Percentiles rank a stretch among this genome's conserved stretches.
Conservation (phyloP, 2,888 invertebrate species). For the Sarcophaga subvicina region DNA sequence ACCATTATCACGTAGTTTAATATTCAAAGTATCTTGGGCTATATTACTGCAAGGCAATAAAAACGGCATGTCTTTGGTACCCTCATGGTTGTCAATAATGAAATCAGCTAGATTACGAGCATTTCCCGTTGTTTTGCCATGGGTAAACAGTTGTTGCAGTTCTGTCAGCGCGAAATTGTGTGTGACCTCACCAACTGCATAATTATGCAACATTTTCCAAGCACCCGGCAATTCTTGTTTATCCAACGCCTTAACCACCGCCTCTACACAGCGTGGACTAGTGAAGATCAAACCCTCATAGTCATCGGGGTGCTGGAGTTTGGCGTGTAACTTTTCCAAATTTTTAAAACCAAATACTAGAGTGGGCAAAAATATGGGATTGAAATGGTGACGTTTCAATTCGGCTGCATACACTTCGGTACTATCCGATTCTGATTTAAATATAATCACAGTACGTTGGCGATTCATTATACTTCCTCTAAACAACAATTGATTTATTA, state of each 20-base stretch:
- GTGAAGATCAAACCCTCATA: slow-evolving; percentile 84
- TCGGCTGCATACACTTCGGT: slow-evolving; percentile 82
- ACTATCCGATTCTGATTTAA: slow-evolving; percentile 81
- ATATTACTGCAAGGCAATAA: slow-evolving; percentile 84
- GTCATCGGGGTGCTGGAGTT: slow-evolving; percentile 81
- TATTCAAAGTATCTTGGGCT: slow-evolving; percentile 82
- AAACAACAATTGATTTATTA: background rate
- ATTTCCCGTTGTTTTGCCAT: slow-evolving; percentile 84
- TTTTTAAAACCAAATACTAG: slow-evolving; percentile 83
- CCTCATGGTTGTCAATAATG: slow-evolving; percentile 82
- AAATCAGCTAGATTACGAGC: slow-evolving; percentile 83
- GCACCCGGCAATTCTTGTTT: slow-evolving; percentile 78
- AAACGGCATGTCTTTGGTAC: slow-evolving; percentile 81
- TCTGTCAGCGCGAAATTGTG: slow-evolving; percentile 81
- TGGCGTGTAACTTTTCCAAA: slow-evolving; percentile 80
- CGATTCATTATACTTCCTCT: slow-evolving; percentile 55
- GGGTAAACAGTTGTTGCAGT: slow-evolving; percentile 82
- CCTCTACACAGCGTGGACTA: slow-evolving; percentile 84
- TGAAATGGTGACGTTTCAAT: slow-evolving; percentile 81
- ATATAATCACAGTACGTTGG: slow-evolving; percentile 78
- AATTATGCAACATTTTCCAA: slow-evolving; percentile 82
- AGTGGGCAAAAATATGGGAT: slow-evolving; percentile 82
- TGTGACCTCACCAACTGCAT: slow-evolving; percentile 84
- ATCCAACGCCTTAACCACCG: slow-evolving; percentile 81
- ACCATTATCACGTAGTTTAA: slow-evolving; percentile 80